Conservation (phyloP, 1,140 invertebrate genomes). For the Galleria mellonella region DNA sequence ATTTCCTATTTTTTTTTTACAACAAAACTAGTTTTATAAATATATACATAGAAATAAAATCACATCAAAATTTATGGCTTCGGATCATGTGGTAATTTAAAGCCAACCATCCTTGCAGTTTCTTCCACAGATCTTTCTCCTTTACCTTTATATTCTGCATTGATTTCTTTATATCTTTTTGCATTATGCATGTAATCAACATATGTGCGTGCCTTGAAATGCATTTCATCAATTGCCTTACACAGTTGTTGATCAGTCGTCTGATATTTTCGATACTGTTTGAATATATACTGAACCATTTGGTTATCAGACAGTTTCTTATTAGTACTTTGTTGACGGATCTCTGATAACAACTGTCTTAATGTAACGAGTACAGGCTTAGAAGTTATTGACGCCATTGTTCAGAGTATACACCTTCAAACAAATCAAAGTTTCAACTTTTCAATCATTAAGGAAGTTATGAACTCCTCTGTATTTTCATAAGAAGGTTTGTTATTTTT, state of each 20-base stretch:
- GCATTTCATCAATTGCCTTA: conserved; percentile 85
- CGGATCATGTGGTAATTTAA: conserved; percentile 89
- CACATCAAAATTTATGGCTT: conserved; percentile 39
- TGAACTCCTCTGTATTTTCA: conserved; percentile 76
- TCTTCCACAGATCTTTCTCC: conserved; percentile 84
- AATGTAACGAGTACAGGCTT: conserved; percentile 72
- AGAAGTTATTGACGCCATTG: conserved; percentile 61
- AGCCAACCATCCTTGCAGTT: conserved; percentile 88
- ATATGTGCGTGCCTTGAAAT: conserved; percentile 82
- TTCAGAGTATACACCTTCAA: conserved; percentile 40
- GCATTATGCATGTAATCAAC: conserved; percentile 82
- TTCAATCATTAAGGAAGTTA: conserved; percentile 65
- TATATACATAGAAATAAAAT: conserved; percentile 1
- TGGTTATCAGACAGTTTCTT: conserved; percentile 75
- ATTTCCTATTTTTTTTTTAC: not conserved
- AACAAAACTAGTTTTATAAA: not conserved
- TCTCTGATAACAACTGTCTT: conserved; percentile 76
- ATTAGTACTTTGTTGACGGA: conserved; percentile 72
- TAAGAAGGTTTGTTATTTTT: conserved; percentile 74
- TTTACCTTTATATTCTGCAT: conserved; percentile 81
- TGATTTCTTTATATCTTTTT: conserved; percentile 81
- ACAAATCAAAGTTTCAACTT: conserved; percentile 57
- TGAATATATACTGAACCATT: conserved; percentile 79
- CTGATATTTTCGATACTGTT: conserved; percentile 82
- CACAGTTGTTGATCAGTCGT: conserved; percentile 87